phyloP scores from a whole-genome alignment of 2,888 invertebrate species.

The Cantharis rufa region DNA sequence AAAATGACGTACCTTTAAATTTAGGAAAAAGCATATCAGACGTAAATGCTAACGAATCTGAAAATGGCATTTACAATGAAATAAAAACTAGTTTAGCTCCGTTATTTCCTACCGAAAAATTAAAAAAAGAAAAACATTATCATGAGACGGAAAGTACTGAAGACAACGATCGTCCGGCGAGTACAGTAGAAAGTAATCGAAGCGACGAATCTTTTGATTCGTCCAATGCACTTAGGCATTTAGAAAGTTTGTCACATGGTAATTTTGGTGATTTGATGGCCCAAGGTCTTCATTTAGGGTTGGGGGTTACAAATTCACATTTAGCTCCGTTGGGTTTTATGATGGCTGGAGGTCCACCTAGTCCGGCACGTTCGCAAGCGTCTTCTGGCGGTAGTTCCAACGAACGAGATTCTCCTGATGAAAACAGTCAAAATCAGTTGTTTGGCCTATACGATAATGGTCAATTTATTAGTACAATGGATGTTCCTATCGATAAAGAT shows the following conservation, averaged over 20 bases:
- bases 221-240: conserved; percentile 73
- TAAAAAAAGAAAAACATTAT: conserved; percentile 53
- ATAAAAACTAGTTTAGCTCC: conserved; percentile 55
- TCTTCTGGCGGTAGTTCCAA: conserved; percentile 65
- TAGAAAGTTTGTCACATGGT: conserved; percentile 80
- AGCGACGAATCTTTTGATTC: conserved; percentile 66
- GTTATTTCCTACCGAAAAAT: conserved; percentile 52
- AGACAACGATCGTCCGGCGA: conserved; percentile 55
- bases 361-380: conserved; percentile 64
- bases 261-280: conserved; percentile 66
- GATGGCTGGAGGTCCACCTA: conserved; percentile 62
- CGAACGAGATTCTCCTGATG: conserved; percentile 64
- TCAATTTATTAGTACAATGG: conserved; percentile 72
- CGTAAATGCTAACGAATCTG: conserved; percentile 55
- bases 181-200: conserved; percentile 62
- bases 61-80: conserved; percentile 46
- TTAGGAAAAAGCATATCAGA: conserved; percentile 57
- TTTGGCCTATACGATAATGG: conserved; percentile 76
- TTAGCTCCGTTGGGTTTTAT: conserved; percentile 57
- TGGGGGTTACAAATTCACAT: conserved; percentile 51
- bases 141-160: conserved; percentile 49
- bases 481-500: conserved; percentile 89
- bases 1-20: conserved; percentile 51
- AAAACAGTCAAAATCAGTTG: conserved; percentile 65
- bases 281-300: conserved; percentile 52